A percentile compares a stretch with the other conserved stretches of the same genome.
Evolutionary conservation across 2,888 invertebrate species (phyloP).

Genomic region (Labia minor): DNA sequence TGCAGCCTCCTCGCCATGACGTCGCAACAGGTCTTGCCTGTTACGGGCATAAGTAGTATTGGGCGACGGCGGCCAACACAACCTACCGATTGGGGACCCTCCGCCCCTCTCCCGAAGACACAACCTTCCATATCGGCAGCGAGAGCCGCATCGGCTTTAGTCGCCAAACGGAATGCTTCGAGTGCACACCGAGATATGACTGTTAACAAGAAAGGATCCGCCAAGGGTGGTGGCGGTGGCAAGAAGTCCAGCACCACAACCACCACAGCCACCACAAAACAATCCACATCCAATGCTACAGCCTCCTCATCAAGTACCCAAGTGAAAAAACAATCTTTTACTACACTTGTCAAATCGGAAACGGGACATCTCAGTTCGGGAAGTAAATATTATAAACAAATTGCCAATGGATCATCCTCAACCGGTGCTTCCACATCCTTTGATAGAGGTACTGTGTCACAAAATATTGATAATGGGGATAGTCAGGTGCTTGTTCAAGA

Average conservation of each 20-base stretch:
- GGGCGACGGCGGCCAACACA: not conserved
- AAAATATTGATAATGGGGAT: not conserved
- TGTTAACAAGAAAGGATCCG: conserved; percentile 22
- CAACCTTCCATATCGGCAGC: conserved; percentile 5
- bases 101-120: not conserved
- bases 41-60: not conserved
- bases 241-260: conserved; percentile 16
- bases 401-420: conserved; percentile 3
- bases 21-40: conserved; percentile 8
- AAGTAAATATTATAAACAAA: not conserved
- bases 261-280: conserved; percentile 17
- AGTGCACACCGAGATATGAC: conserved; percentile 21
- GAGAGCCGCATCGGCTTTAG: not conserved
- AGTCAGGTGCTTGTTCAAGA: not conserved
- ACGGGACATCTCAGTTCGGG: conserved; percentile 14
- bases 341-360: conserved; percentile 23
- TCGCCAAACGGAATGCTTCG: not conserved
- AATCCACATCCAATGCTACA: conserved; percentile 16
- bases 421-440: not conserved
- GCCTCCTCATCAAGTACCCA: conserved; percentile 17
- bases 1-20: not conserved
- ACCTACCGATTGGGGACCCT: not conserved
- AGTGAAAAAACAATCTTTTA: conserved; percentile 22
- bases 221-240: not conserved
- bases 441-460: not conserved